Conservation (phyloP, 1,140 invertebrate genomes). For the Dendroctonus ponderosae region DNA sequence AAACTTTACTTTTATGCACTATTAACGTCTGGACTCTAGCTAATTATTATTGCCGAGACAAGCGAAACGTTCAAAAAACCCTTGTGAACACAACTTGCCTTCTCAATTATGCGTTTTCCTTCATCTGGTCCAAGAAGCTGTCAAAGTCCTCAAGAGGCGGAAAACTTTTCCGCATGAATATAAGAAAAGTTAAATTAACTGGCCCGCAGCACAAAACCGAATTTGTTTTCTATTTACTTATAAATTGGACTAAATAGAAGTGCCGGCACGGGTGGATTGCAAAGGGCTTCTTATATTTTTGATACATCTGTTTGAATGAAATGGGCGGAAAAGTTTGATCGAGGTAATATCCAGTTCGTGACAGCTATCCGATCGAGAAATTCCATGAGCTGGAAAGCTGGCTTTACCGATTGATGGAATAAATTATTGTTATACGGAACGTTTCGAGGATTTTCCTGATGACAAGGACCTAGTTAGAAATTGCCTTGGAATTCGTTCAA, state of each 20-base stretch:
- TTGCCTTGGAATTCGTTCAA: too few relatives aligned
- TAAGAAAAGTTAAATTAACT: slow-evolving; percentile 7
- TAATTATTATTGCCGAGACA: too few relatives aligned
- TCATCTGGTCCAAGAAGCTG: too few relatives aligned
- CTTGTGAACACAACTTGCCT: too few relatives aligned
- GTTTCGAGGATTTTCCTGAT: too few relatives aligned
- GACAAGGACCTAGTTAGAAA: too few relatives aligned
- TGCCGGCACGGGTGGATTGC: neutral
- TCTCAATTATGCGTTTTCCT: too few relatives aligned
- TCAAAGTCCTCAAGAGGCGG: too few relatives aligned
- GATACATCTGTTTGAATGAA: slow-evolving; percentile 5
- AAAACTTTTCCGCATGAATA: neutral
- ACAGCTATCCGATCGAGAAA: slow-evolving; percentile 3
- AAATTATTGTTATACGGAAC: neutral
- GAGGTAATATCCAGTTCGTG: neutral
- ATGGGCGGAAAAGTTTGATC: slow-evolving; percentile 4
- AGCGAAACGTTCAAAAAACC: too few relatives aligned
- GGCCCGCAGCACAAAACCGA: neutral
- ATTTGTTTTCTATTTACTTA: slow-evolving; percentile 8
- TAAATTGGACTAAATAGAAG: neutral
- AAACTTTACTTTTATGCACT: too few relatives aligned
- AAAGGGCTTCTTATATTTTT: neutral
- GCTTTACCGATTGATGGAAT: too few relatives aligned
- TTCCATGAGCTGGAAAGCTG: neutral
- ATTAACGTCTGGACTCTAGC: too few relatives aligned